These are phyloP conservation scores for Teinopalpus imperialis DNA, from an alignment of 2,888 invertebrate species.

Conservation along the genomic window DNA sequence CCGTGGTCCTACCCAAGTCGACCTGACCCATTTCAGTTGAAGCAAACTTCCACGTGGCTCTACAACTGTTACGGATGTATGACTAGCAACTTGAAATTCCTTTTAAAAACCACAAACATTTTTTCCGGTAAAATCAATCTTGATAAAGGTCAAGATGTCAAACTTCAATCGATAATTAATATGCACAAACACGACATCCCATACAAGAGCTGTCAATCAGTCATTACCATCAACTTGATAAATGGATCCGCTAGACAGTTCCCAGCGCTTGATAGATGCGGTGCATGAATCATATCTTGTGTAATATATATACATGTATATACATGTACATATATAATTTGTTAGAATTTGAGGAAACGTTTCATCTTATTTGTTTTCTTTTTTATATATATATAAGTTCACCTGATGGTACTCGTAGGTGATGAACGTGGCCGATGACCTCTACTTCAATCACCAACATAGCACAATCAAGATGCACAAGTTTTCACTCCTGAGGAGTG, in stretches of 20 bases:
- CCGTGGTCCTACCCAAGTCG: no score
- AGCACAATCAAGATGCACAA: no score
- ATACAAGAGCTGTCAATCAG: slow-evolving; percentile 25
- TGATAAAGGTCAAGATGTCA: slow-evolving; percentile 35
- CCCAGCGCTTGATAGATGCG: slow-evolving; percentile 23
- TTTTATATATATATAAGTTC: no score
- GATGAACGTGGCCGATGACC: no score
- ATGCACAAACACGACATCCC: slow-evolving; percentile 23
- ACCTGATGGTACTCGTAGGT: no score
- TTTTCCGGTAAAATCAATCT: slow-evolving; percentile 16
- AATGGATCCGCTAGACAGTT: slow-evolving; percentile 25
- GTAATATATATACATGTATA: no score
- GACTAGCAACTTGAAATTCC: background rate
- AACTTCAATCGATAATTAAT: slow-evolving; percentile 30
- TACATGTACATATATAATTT: no score
- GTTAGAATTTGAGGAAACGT: background rate
- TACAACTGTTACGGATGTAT: no score
- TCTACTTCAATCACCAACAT: no score
- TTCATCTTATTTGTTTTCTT: background rate
- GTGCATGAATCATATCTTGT: slow-evolving; percentile 16
- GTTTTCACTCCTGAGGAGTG: no score
- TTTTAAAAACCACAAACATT: background rate
- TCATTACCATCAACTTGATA: slow-evolving; percentile 27
- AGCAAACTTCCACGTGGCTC: no score
- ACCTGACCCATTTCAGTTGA: no score